Conservation (phyloP, 37 sponge, comb jelly and placozoan species). For the Cladorhizidae sp. region DNA sequence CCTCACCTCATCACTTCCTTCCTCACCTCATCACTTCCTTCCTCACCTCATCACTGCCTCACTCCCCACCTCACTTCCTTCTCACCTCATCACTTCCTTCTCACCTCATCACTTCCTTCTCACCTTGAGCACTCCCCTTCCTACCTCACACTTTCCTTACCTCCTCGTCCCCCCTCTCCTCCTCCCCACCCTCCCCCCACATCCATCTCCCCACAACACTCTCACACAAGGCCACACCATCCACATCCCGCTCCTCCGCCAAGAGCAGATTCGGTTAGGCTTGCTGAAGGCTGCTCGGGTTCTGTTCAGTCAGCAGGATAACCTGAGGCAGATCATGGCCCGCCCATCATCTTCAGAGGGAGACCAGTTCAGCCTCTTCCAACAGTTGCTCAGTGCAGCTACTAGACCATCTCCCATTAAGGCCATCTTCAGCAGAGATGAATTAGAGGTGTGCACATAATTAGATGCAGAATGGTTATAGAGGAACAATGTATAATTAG, state of each 20-base stretch:
- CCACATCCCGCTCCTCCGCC: conserved; percentile 67
- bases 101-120: not conserved
- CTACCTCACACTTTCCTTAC: not conserved
- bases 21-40: not conserved
- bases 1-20: no score
- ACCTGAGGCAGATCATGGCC: conserved; percentile 85
- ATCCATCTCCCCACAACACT: not conserved
- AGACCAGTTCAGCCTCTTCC: conserved; percentile 78
- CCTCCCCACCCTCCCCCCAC: not conserved
- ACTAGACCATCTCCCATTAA: conserved; percentile 93
- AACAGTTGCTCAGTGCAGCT: conserved; percentile 89
- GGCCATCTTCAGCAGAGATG: conserved; percentile 88
- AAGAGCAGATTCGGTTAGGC: conserved; percentile 83
- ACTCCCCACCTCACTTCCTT: no score
- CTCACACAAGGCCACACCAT: conserved; percentile 19
- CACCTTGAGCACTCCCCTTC: not conserved
- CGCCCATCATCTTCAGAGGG: conserved; percentile 37
- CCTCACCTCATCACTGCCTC: not conserved
- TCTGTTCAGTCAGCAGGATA: conserved; percentile 93
- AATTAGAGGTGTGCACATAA: conserved; percentile 81
- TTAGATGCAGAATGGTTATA: no score
- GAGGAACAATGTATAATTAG: no score
- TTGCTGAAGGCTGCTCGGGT: conserved; percentile 90
- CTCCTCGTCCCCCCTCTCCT: not conserved
- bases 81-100: not conserved